These are phyloP conservation scores for Actinostola sp. DNA, from an alignment of 92 coral and sea anemone genomes.

Conservation along the genomic window DNA sequence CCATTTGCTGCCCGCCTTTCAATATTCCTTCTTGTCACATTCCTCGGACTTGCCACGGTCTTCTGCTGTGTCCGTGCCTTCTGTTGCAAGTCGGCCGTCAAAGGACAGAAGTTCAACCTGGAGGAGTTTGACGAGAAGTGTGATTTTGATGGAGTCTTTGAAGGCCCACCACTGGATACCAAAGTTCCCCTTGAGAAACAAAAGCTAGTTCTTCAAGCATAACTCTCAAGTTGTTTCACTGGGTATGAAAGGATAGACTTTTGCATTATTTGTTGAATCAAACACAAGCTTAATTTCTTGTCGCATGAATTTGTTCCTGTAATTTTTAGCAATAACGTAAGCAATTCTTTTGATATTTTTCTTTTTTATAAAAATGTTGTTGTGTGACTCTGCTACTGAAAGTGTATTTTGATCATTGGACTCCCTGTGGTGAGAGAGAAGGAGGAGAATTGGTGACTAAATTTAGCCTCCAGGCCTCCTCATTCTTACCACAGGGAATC, in stretches of 20 bases:
- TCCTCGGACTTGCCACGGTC: constrained; percentile 68
- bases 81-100: constrained; percentile 83
- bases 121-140: constrained; percentile 79
- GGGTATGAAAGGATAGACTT: background rate
- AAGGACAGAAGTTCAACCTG: constrained; percentile 71
- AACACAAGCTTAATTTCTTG: no score
- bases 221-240: background rate
- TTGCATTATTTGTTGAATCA: background rate
- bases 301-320: no score
- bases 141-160: constrained; percentile 81
- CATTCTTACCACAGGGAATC: no score
- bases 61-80: constrained; percentile 85
- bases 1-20: constrained; percentile 96
- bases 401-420: no score
- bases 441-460: no score
- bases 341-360: no score
- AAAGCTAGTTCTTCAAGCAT: constrained; percentile 81
- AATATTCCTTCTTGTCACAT: constrained; percentile 67
- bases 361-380: no score
- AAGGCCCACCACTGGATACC: constrained; percentile 91
- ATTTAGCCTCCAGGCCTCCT: no score
- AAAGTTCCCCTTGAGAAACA: constrained; percentile 89
- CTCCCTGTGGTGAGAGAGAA: no score
- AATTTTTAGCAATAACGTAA: no score
- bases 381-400: no score